Evolutionary conservation across 2,888 invertebrate species (phyloP).

Genomic region (Idaea aversata): DNA sequence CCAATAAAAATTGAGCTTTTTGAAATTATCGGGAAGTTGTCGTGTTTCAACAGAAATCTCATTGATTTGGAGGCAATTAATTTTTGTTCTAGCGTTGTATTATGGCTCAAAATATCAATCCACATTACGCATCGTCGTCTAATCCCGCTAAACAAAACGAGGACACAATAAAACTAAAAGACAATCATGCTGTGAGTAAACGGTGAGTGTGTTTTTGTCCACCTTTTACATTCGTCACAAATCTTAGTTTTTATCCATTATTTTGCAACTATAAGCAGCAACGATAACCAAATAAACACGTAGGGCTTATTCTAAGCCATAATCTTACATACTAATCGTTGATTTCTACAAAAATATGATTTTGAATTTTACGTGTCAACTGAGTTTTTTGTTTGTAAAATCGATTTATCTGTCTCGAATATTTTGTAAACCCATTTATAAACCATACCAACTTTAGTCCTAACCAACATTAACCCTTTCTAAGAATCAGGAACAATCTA

Average conservation of each 20-base stretch:
- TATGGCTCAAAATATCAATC: slow-evolving; percentile 95
- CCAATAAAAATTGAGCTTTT: slow-evolving; percentile 77
- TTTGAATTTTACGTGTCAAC: not conserved
- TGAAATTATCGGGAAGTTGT: slow-evolving; percentile 73
- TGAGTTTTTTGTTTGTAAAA: slow-evolving; percentile 4
- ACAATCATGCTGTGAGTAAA: slow-evolving; percentile 95
- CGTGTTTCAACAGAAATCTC: slow-evolving; percentile 66
- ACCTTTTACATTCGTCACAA: not conserved
- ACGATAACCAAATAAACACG: not conserved
- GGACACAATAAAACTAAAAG: slow-evolving; percentile 87
- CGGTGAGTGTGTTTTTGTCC: slow-evolving; percentile 79
- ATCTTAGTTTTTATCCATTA: not conserved
- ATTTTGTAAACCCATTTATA: not conserved
- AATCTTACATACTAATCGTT: not conserved
- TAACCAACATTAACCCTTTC: not conserved
- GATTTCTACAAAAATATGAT: not conserved
- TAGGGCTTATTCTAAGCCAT: not conserved
- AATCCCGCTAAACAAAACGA: slow-evolving; percentile 89
- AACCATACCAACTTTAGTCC: not conserved
- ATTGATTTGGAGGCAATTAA: slow-evolving; percentile 47
- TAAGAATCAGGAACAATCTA: not conserved
- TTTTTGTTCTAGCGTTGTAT: slow-evolving; percentile 51
- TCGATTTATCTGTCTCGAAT: not conserved
- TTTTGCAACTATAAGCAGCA: not conserved
- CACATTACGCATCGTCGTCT: slow-evolving; percentile 86